phyloP scores from a whole-genome alignment of 2,113 vertebrate species.

The Budorcas taxicolor region DNA sequence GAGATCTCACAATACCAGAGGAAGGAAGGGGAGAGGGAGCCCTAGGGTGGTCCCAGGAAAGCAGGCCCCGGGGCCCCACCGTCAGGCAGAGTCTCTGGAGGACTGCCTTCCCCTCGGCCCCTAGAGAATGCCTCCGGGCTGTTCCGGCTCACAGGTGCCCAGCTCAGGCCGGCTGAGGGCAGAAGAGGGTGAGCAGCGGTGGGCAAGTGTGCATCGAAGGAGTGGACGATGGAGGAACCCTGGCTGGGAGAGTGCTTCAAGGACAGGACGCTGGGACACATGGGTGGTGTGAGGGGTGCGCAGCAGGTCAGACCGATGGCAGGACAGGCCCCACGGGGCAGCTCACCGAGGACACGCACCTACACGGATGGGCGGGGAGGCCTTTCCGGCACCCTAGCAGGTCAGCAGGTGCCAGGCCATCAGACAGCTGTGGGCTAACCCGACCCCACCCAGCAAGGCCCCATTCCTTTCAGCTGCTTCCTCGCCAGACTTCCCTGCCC shows the following conservation, averaged over 20 bases:
- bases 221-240: background rate
- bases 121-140: background rate
- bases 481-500: background rate
- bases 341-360: background rate
- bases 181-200: background rate
- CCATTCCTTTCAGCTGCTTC: slow-evolving; percentile 27
- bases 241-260: background rate
- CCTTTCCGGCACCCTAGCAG: background rate
- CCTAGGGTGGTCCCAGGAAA: background rate
- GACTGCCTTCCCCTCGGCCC: background rate
- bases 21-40: background rate
- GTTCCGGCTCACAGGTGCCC: background rate
- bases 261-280: background rate
- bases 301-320: background rate
- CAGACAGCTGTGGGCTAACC: background rate
- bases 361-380: background rate
- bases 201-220: background rate
- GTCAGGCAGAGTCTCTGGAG: background rate
- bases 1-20: background rate
- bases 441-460: background rate
- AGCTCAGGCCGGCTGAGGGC: background rate
- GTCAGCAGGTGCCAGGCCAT: background rate
- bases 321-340: background rate
- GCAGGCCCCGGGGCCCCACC: background rate
- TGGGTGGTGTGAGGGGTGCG: background rate